Evolutionary conservation across 2,113 vertebrate species (phyloP).

Genomic region (Chloroceryle aenea): DNA sequence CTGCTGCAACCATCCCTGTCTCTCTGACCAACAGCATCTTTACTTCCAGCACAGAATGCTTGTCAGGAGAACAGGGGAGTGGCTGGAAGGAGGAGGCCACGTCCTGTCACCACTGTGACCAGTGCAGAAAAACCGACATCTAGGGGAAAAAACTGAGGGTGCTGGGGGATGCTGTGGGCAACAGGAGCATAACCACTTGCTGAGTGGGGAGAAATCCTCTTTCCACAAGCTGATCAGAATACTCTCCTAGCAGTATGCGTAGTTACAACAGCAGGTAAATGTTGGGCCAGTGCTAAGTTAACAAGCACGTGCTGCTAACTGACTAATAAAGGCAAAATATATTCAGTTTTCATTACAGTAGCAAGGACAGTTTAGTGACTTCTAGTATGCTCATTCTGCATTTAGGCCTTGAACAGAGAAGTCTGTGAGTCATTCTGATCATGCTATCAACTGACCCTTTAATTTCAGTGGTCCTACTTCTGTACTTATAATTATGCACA

Average conservation of each 20-base stretch:
- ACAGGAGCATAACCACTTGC: background rate
- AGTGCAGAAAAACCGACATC: background rate
- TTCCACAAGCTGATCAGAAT: background rate
- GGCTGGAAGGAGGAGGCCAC: background rate
- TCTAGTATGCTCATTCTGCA: background rate
- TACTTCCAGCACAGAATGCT: background rate
- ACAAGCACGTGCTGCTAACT: background rate
- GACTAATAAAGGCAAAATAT: background rate
- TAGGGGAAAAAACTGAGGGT: background rate
- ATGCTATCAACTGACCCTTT: background rate
- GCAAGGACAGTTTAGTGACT: background rate
- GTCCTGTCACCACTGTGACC: background rate
- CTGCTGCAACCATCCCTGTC: background rate
- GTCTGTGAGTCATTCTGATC: background rate
- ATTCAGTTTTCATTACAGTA: background rate
- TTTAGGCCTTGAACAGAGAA: background rate
- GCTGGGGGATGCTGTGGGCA: background rate
- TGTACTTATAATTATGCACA: background rate
- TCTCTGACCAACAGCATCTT: background rate
- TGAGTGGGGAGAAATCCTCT: background rate
- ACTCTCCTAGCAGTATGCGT: background rate
- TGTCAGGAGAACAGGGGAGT: background rate
- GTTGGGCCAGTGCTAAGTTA: background rate
- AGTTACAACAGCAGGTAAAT: background rate
- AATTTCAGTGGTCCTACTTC: background rate